Conservation (phyloP, 1,140 invertebrate species). For the Eurosta solidaginis region DNA sequence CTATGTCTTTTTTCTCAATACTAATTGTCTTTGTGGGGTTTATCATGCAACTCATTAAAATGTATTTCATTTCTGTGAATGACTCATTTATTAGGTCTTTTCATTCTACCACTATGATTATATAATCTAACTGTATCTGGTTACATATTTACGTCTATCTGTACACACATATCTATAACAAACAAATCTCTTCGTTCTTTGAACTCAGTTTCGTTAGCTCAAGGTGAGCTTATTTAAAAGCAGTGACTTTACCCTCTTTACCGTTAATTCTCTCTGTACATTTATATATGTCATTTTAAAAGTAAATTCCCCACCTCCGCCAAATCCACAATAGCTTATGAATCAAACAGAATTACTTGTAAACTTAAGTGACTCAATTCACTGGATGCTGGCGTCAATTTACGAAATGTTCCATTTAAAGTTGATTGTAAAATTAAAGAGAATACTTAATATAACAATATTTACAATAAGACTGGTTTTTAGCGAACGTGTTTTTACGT, state of each 20-base stretch:
- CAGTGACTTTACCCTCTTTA: not conserved
- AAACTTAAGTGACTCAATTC: not conserved
- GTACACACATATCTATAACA: too few species aligned
- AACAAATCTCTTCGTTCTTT: not conserved
- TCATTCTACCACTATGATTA: not conserved
- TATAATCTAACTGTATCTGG: not conserved
- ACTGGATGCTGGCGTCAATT: not conserved
- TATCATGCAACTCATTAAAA: conserved; percentile 14
- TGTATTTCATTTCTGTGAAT: not conserved
- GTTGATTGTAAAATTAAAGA: not conserved
- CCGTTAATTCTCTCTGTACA: not conserved
- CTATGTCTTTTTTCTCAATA: too few species aligned
- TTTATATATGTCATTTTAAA: not conserved
- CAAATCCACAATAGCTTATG: too few species aligned
- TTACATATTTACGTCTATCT: too few species aligned
- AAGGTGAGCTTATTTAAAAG: not conserved
- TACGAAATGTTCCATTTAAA: not conserved
- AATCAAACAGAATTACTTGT: not conserved
- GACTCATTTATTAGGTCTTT: not conserved
- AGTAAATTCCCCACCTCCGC: not conserved
- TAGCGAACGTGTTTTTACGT: too few species aligned
- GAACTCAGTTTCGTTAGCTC: not conserved
- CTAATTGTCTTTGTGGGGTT: too few species aligned
- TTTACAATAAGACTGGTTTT: too few species aligned
- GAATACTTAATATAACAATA: too few species aligned